Evolutionary conservation across 2,113 vertebrate species (phyloP).

Genomic region (Calidris pygmaea): DNA sequence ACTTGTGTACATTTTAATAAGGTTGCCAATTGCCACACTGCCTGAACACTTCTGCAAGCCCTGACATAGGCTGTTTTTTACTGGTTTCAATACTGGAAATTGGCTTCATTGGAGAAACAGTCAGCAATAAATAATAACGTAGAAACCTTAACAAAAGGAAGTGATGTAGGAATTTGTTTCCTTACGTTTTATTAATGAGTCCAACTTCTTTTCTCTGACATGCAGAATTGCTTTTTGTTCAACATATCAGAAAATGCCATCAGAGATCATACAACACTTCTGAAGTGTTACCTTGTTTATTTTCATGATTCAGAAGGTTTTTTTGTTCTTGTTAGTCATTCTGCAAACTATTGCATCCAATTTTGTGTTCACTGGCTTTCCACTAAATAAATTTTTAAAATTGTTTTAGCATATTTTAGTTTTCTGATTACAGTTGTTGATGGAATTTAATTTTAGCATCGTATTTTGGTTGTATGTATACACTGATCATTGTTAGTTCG

Average conservation of each 20-base stretch:
- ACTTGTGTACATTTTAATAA: background rate
- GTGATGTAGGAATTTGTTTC: background rate
- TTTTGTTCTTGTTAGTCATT: background rate
- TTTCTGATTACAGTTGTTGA: background rate
- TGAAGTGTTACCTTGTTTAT: background rate
- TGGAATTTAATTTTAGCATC: background rate
- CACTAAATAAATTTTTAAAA: background rate
- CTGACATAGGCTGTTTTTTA: background rate
- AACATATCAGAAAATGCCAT: background rate
- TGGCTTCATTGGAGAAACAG: background rate
- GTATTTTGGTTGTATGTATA: background rate
- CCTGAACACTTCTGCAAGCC: background rate
- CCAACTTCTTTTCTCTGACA: background rate
- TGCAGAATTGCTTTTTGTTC: background rate
- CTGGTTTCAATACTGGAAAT: background rate
- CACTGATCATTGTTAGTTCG: background rate
- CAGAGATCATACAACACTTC: background rate
- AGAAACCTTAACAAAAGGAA: background rate
- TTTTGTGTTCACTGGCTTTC: background rate
- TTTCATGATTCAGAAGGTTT: background rate
- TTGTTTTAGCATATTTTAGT: background rate
- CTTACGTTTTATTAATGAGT: background rate
- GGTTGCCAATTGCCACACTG: background rate
- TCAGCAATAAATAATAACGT: background rate
- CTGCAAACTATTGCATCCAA: background rate